phyloP scores from a whole-genome alignment of 2,113 vertebrate species.

The Pithys albifrons region DNA sequence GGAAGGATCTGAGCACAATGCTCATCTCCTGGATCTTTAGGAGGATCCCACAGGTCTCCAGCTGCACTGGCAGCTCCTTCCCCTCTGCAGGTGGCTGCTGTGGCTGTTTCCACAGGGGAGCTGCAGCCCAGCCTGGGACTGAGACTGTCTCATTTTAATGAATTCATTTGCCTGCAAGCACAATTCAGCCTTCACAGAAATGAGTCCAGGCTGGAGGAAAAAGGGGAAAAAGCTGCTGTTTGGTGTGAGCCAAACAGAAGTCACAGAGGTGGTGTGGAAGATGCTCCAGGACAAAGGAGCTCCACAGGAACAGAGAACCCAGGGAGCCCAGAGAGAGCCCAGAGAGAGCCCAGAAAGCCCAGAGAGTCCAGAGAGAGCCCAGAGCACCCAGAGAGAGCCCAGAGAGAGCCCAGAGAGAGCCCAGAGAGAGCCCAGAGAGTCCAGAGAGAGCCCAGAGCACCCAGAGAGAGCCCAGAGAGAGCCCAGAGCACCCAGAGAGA shows the following conservation, averaged over 20 bases:
- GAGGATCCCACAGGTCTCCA: background rate
- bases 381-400: too few species aligned
- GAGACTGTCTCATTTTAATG: background rate
- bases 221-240: background rate
- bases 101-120: background rate
- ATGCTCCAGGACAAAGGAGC: background rate
- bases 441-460: too few species aligned
- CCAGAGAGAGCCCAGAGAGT: too few species aligned
- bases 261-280: fast-evolving
- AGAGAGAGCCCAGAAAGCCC: too few species aligned
- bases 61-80: background rate
- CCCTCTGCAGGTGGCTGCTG: background rate
- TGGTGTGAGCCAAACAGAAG: background rate
- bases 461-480: too few species aligned
- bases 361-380: too few species aligned
- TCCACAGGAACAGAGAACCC: background rate
- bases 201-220: background rate
- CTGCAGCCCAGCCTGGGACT: background rate
- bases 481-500: too few species aligned
- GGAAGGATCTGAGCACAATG: background rate
- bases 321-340: too few species aligned
- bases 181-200: background rate
- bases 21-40: background rate
- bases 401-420: too few species aligned
- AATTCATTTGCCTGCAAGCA: background rate